Evolutionary conservation across 2,113 vertebrate species (phyloP).

Genomic region (Ploceus nigricollis): DNA sequence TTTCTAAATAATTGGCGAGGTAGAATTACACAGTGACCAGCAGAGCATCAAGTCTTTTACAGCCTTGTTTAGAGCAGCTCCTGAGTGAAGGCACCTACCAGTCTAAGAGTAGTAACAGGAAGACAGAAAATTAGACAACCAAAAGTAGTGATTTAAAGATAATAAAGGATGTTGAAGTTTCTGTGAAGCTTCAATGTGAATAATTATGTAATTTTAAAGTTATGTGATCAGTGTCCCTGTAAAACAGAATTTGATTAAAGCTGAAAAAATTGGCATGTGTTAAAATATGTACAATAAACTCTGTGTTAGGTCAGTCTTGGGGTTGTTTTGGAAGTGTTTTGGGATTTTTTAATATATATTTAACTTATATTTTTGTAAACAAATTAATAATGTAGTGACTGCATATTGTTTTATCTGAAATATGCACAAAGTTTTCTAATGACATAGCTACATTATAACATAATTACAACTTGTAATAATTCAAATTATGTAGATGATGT

Average conservation of each 20-base stretch:
- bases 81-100: slow-evolving; percentile 18
- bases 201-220: not conserved
- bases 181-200: not conserved
- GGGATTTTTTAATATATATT: not conserved
- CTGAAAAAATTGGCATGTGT: not conserved
- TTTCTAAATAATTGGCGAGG: not conserved
- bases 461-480: slow-evolving; percentile 18
- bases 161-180: not conserved
- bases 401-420: not conserved
- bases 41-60: not conserved
- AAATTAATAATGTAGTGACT: not conserved
- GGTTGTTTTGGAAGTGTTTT: not conserved
- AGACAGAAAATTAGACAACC: slow-evolving; percentile 41
- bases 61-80: not conserved
- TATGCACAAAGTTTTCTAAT: not conserved
- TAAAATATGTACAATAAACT: not conserved
- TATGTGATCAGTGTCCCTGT: not conserved
- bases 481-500: not conserved
- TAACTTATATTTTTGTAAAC: not conserved
- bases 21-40: not conserved
- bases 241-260: not conserved
- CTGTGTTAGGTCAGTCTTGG: not conserved
- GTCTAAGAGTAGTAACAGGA: not conserved
- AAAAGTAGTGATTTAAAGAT: slow-evolving; percentile 21
- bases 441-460: not conserved